Evolutionary conservation across 2,888 invertebrate species (phyloP), one percentile per base, ranked within the genome.

Genomic region (Brassicogethes aeneus): DNA sequence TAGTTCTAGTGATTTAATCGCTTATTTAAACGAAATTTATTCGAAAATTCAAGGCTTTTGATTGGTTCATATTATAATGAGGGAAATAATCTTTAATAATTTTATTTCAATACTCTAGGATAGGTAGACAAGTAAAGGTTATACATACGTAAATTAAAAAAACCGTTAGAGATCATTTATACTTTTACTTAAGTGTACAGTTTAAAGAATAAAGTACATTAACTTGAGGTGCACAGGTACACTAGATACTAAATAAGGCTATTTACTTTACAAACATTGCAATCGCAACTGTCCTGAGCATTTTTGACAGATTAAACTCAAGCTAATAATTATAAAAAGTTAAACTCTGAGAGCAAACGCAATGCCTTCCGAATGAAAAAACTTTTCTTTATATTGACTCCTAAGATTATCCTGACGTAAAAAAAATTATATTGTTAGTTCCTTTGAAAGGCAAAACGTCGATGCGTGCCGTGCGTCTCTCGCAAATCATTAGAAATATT

Each of bases 171-270:
- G 51, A 49, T 51, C 51, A 46, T 49, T 43, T 23, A 48, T 43
- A 48, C 35, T 41, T 51, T 43, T 48, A 47, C 43, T 47, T 49
- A 44, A 49, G 45, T 46, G 46, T 50, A 48, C 36, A 37, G 38
- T 40, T 46, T 43, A 46, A 45, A 50, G 48, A 46, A 44, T 48
- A 48, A 52, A 46, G 43, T 49, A 50, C 51, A 53, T 44, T 47
- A 50, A 50, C 45, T 50, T 47, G 42, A 53, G 50, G 52, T 53
- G 53, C 53, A 53, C 53, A 53, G 52, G 53, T 52, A 52, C n/a
- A n/a, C 53, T 53, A 53, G 42, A 47, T 42, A 47, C 47, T 48
- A 36, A 41, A 44, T 47, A 50, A 51, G 49, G 51, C 47, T 49
- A 46, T 33, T 43, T 39, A n/a, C n/a, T 41, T 35, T 43, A 43